Conservation (phyloP, 2,888 invertebrate species). For the Teinopalpus imperialis region DNA sequence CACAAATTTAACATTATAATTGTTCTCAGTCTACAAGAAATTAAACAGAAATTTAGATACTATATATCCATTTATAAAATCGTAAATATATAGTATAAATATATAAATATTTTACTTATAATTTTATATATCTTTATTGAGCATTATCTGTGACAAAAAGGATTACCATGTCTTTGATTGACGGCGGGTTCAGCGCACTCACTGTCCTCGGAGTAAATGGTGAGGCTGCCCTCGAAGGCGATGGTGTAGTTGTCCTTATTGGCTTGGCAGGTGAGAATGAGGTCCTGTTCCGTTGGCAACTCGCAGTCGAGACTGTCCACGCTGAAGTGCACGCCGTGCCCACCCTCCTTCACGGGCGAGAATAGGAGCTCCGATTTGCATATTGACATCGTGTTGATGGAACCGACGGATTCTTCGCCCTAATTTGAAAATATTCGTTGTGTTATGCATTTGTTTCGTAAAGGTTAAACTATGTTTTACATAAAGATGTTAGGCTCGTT, state of each 20-base stretch:
- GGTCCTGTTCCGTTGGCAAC: conserved; percentile 89
- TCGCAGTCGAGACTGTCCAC: conserved; percentile 96
- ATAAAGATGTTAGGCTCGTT: too few relatives aligned
- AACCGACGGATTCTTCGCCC: conserved; percentile 89
- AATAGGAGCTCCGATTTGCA: conserved; percentile 95
- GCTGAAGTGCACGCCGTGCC: conserved; percentile 89
- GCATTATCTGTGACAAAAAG: background rate
- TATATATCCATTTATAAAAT: too few relatives aligned
- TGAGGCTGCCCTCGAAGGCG: conserved; percentile 94
- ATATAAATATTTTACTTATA: too few relatives aligned
- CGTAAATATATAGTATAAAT: too few relatives aligned
- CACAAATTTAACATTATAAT: too few relatives aligned
- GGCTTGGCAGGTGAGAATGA: conserved; percentile 94
- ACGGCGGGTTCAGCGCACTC: conserved; percentile 83
- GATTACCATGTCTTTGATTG: conserved; percentile 77
- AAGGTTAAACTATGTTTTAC: too few relatives aligned
- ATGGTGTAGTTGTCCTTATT: conserved; percentile 98
- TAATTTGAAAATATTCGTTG: conserved; percentile 38
- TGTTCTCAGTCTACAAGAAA: too few relatives aligned
- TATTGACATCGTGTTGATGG: conserved; percentile 91
- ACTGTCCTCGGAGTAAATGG: conserved; percentile 92
- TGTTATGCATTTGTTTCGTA: background rate
- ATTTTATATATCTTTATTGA: too few relatives aligned
- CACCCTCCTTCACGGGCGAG: conserved; percentile 93
- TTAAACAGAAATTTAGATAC: too few relatives aligned